Base-by-base conservation (phyloP, 2,113 vertebrate species). In the Erythrocebus patas region DNA sequence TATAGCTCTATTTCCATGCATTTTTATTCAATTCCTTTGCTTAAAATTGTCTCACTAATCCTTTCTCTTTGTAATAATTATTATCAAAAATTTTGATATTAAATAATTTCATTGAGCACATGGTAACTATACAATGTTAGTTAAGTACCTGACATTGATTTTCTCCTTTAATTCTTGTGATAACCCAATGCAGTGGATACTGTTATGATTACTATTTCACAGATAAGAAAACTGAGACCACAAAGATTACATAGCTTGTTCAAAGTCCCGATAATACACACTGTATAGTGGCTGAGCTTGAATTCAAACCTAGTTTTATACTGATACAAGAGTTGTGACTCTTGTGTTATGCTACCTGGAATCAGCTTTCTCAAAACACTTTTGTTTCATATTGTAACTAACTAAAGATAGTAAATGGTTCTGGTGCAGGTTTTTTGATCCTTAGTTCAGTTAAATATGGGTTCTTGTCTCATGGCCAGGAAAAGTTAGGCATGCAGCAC, bases 111-210 rank as follows among this genome's bases (percentile, higher is more conserved):
- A 57, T 83, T 83, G 45, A 88, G 32, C 23, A 93, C 66, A 16
- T 88, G 13, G 12, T 91, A 96, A 88, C 8, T 79, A 72, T 38
- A 91, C 3, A 10, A 66, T 52, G 35, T 64, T 79, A 83, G 85
- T 93, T 72, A 91, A 91, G 20, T 93, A 79, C 45, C 91, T 95
- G 87, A 57, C 9, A 50, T 90, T 52, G 22, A 73, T 82, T 82
- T 91, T 89, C 38, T 73, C 35, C 22, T 78, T 93, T 96, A 91
- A 91, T 91, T 48, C 52, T 89, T 80, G 8, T 6, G 80, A 79
- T 18, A 93, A 79, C 35, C 55, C 68, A 89, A 23, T 52, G 45
- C 84, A 35, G 82, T 45, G 95, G 38, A 80, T 66, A 78, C 11
- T 78, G 79, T 72, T 48, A 83, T 40, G 38, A 79, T 73, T 20